phyloP scores from a whole-genome alignment of 2,797 vertebrate genomes.

The Peromyscus aztecus region DNA sequence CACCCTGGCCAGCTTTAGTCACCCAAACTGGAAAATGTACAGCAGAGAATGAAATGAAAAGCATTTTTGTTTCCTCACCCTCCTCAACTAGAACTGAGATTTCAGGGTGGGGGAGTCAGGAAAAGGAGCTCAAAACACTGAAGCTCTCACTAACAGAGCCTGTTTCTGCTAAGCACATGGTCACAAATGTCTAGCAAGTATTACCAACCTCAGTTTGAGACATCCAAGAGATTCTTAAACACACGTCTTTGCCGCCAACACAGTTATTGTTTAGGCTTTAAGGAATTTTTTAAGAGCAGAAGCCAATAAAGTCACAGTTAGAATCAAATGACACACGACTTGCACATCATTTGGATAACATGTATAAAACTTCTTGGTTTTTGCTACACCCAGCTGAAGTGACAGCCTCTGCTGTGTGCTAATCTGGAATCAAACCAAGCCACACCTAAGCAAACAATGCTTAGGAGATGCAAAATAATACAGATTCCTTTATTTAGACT shows the following conservation, averaged over 20 bases:
- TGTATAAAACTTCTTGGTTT: slow-evolving; percentile 93
- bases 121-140: slow-evolving; percentile 87
- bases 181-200: slow-evolving; percentile 90
- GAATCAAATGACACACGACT: slow-evolving; percentile 94
- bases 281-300: slow-evolving; percentile 78
- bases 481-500: slow-evolving; percentile 90
- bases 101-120: slow-evolving; percentile 88
- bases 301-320: slow-evolving; percentile 86
- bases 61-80: slow-evolving; percentile 92
- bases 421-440: slow-evolving; percentile 89
- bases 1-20: slow-evolving; percentile 91
- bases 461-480: slow-evolving; percentile 89
- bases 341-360: slow-evolving; percentile 95
- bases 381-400: slow-evolving; percentile 97
- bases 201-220: slow-evolving; percentile 84
- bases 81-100: slow-evolving; percentile 90
- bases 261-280: slow-evolving; percentile 86
- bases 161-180: slow-evolving; percentile 79
- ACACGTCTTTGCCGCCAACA: slow-evolving; percentile 81
- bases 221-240: slow-evolving; percentile 86
- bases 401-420: slow-evolving; percentile 89
- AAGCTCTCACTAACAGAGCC: slow-evolving; percentile 88
- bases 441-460: slow-evolving; percentile 90
- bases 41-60: slow-evolving; percentile 93
- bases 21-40: slow-evolving; percentile 93